Evolutionary conservation across 2,113 vertebrate species (phyloP).

Genomic region (Tyto alba): DNA sequence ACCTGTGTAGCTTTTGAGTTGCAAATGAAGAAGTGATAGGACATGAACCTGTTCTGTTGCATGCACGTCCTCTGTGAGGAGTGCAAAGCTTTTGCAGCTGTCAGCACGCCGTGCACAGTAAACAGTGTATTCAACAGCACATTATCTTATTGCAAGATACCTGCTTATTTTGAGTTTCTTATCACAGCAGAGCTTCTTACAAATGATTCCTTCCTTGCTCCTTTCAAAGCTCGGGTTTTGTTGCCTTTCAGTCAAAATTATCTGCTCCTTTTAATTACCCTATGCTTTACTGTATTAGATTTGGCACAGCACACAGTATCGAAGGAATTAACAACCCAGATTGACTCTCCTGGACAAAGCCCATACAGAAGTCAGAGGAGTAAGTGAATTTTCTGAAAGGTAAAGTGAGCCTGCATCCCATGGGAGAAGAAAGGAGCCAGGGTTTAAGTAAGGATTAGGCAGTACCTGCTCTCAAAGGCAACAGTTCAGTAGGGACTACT

Average conservation of each 20-base stretch:
- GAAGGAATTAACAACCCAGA: not conserved
- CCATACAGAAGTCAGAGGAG: not conserved
- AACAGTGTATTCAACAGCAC: not conserved
- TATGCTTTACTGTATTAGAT: not conserved
- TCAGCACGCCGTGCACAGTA: accelerated
- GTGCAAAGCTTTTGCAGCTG: not conserved
- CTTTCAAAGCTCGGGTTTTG: not conserved
- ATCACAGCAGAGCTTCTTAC: not conserved
- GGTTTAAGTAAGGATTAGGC: not conserved
- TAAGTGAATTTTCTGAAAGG: not conserved
- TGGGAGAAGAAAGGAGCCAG: not conserved
- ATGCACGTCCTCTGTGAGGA: not conserved
- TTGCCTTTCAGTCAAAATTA: not conserved
- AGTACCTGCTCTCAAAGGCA: not conserved
- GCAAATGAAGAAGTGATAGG: not conserved
- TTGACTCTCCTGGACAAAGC: not conserved
- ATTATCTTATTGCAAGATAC: not conserved
- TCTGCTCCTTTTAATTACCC: not conserved
- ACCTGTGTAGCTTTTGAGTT: not conserved
- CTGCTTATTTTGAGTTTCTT: not conserved
- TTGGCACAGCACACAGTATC: not conserved
- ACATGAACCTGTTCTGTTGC: not conserved
- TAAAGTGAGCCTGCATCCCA: not conserved
- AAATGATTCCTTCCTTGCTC: not conserved
- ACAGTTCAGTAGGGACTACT: not conserved